Evolutionary conservation across 1,140 invertebrate species (phyloP).

Genomic region (Metaphire vulgaris): DNA sequence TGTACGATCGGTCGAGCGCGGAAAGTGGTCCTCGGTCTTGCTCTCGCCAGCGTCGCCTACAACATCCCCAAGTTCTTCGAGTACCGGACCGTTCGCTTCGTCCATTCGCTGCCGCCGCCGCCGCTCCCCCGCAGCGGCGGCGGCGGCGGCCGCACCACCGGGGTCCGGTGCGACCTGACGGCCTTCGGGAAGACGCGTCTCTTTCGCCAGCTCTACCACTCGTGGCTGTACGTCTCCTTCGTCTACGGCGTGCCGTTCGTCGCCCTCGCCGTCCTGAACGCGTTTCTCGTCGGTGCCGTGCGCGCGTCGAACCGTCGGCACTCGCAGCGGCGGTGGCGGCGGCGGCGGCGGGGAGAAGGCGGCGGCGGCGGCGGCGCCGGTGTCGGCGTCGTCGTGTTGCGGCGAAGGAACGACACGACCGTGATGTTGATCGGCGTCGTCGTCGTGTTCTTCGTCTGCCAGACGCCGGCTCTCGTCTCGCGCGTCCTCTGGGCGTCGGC

Average conservation of each 20-base stretch:
- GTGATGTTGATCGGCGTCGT: conserved; percentile 52
- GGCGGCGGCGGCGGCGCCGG: no score
- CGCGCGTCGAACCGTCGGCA: no score
- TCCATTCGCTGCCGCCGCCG: no score
- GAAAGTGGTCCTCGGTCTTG: conserved; percentile 40
- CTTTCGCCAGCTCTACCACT: conserved; percentile 46
- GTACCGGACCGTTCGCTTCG: conserved; percentile 35
- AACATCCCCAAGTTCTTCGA: conserved; percentile 50
- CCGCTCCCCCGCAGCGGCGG: no score
- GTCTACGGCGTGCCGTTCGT: conserved; percentile 49
- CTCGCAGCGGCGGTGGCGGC: no score
- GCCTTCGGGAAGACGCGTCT: conserved; percentile 38
- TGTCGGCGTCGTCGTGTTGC: no score
- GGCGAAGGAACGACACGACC: conserved; percentile 48
- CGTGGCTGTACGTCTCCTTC: conserved; percentile 47
- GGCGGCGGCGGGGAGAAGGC: conserved; percentile 39
- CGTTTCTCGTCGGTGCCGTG: conserved; percentile 47
- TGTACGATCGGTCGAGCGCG: conserved; percentile 42
- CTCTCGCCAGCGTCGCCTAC: conserved; percentile 38
- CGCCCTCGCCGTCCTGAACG: conserved; percentile 45
- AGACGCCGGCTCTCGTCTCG: conserved; percentile 46
- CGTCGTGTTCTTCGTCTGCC: conserved; percentile 47
- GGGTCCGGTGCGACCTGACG: conserved; percentile 37
- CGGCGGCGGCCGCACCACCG: conserved; percentile 20
- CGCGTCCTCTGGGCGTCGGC: conserved; percentile 50